Evolutionary conservation across 2,888 invertebrate species (phyloP), one percentile per base, ranked within the genome.

Genomic region (Drosophila prostipennis): DNA sequence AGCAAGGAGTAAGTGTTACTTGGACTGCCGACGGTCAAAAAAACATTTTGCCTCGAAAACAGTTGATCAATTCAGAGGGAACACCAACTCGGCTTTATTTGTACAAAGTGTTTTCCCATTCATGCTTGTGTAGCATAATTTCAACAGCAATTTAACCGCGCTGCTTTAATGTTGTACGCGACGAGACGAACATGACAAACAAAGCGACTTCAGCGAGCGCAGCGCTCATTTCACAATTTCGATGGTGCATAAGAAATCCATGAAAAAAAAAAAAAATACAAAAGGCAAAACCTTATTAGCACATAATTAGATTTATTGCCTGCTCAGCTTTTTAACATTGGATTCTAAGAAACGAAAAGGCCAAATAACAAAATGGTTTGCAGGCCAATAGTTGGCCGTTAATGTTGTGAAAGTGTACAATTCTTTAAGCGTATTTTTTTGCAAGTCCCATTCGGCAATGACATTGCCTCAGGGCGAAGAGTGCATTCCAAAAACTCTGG

Each of bases 1-100:
- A 90, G 68, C 73, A 87, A 77, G 81, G 89, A 90, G 91, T 91
- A 87, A 92, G 91, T 90, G 2, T 8, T n/a, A 8, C 23, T 40
- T n/a, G n/a, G 46, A 46, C 29, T 13, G 4, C 10, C n/a, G 26
- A 6, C 5, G 26, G 26, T 26, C 26, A 26, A 6, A 26, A 26
- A 26, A 26, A 26, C 26, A 5, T 11, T 16, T 54, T 7, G 11
- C 14, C 34, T 56, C 34, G 39, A 57, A 59, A 14, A 14, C 6
- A 57, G 36, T 49, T 37, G 23, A 29, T 39, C 34, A 52, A 46
- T 45, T 26, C 19, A 42, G 2, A 40, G 54, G 5, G 6, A 26
- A 5, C 26, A 26, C 5, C 26, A 26, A 5, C 26, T 26, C 26
- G 26, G 26, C 26, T 0, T 2, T 26, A 76, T 77, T 84, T 58